Percentiles rank a stretch among this genome's conserved stretches.
These are phyloP conservation scores for Limnephilus marmoratus DNA, from an alignment of 2,888 invertebrate genomes.

Conservation along the genomic window DNA sequence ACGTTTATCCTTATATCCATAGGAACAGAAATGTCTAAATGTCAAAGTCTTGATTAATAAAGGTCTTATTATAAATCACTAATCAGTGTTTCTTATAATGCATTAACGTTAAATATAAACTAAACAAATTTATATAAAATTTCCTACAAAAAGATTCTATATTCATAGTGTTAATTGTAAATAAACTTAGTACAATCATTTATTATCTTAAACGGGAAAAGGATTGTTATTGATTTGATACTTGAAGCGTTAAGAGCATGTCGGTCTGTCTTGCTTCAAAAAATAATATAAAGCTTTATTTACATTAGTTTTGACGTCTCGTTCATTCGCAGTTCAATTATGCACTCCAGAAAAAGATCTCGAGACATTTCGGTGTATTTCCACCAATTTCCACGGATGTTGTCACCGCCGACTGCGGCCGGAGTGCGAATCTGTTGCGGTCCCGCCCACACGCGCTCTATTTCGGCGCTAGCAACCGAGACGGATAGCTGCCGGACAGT, in stretches of 20 bases:
- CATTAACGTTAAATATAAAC: too few relatives aligned
- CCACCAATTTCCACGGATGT: constrained; percentile 8
- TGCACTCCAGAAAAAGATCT: constrained; percentile 2
- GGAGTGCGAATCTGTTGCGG: not conserved
- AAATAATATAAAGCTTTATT: not conserved
- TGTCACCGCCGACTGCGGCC: constrained; percentile 29
- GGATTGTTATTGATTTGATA: not conserved
- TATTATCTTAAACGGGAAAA: not conserved
- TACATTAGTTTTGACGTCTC: not conserved
- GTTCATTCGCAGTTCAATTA: not conserved
- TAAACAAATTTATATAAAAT: too few relatives aligned
- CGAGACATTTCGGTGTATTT: not conserved
- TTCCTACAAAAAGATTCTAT: too few relatives aligned
- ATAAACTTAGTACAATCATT: too few relatives aligned
- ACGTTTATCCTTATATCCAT: too few relatives aligned
- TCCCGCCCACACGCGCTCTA: constrained; percentile 38
- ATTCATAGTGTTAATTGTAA: too few relatives aligned
- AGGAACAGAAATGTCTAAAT: too few relatives aligned
- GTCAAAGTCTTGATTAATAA: too few relatives aligned
- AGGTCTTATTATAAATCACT: too few relatives aligned
- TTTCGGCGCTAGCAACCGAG: constrained; percentile 27
- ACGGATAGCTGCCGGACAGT: not conserved
- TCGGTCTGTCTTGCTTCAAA: not conserved
- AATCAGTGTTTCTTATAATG: too few relatives aligned
- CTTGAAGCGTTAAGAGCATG: not conserved